phyloP scores from a whole-genome alignment of 2,888 invertebrate genomes.

The Sarcophaga rosellei region DNA sequence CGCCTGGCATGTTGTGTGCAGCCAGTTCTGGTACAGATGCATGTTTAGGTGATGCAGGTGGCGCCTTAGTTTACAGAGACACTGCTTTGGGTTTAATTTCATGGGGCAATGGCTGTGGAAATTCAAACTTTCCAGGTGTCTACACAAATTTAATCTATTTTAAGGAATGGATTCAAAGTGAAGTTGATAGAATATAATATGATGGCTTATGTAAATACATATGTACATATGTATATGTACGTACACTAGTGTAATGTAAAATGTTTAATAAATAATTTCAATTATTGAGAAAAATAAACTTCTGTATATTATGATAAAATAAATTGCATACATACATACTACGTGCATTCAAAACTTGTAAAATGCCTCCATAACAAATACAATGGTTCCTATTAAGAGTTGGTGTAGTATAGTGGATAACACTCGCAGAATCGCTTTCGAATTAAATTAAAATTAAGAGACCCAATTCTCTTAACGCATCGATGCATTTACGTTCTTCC shows the following conservation, averaged over 20 bases:
- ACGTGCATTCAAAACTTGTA: no score
- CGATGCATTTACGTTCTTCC: no score
- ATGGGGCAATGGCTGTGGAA: constrained; percentile 77
- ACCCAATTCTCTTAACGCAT: no score
- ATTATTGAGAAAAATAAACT: not conserved
- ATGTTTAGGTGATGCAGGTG: constrained; percentile 79
- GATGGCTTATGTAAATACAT: not conserved
- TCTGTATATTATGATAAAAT: not conserved
- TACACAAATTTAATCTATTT: constrained; percentile 48
- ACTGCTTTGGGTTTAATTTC: constrained; percentile 76
- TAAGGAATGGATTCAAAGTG: constrained; percentile 43
- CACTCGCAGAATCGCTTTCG: no score
- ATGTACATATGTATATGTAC: not conserved
- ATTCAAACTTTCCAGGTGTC: constrained; percentile 49
- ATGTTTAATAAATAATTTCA: not conserved
- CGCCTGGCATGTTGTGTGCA: constrained; percentile 76
- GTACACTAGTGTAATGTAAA: not conserved
- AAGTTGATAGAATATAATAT: constrained; percentile 22
- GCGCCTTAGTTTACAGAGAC: constrained; percentile 73
- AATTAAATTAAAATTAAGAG: no score
- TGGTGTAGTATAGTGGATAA: no score
- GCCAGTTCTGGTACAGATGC: constrained; percentile 74
- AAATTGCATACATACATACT: no score
- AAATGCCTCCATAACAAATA: no score
- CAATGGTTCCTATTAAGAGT: no score